Percentiles rank a stretch among this genome's conserved stretches.
These are phyloP conservation scores for Centropus unirufus DNA, from an alignment of 2,113 vertebrate genomes.

Conservation along the genomic window DNA sequence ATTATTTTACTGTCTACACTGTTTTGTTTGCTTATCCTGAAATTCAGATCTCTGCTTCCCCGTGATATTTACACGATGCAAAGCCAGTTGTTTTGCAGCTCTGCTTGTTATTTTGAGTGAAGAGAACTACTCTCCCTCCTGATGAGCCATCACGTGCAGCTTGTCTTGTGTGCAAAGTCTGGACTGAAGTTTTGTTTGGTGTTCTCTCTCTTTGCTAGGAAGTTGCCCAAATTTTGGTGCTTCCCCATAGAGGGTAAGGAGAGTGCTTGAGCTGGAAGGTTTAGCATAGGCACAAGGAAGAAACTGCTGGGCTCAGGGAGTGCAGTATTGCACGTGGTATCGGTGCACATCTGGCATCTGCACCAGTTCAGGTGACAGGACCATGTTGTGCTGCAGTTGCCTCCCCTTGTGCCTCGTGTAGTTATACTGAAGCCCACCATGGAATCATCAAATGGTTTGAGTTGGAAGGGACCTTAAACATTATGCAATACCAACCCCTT, in stretches of 20 bases:
- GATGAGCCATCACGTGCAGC: accelerated
- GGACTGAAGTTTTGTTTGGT: not conserved
- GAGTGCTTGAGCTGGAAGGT: not conserved
- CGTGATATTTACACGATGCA: not conserved
- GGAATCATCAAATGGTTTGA: no score
- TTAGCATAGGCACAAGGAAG: not conserved
- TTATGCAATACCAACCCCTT: no score
- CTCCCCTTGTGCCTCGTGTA: not conserved
- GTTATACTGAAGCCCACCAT: not conserved
- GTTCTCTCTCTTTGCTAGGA: not conserved
- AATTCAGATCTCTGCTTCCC: not conserved
- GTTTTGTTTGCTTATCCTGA: not conserved
- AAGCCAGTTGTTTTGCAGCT: not conserved
- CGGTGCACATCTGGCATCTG: accelerated
- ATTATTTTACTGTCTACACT: not conserved
- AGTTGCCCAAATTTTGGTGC: not conserved
- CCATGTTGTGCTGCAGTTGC: accelerated
- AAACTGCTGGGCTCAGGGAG: not conserved
- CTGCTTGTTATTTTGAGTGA: not conserved
- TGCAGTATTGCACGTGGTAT: not conserved
- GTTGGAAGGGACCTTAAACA: no score
- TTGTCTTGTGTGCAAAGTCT: not conserved
- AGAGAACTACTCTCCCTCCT: not conserved
- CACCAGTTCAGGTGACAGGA: not conserved
- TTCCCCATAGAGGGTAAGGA: not conserved